Evolutionary conservation across 2,113 vertebrate species (phyloP), one percentile per base, ranked within the genome.

Genomic region (Empidonax alnorum): DNA sequence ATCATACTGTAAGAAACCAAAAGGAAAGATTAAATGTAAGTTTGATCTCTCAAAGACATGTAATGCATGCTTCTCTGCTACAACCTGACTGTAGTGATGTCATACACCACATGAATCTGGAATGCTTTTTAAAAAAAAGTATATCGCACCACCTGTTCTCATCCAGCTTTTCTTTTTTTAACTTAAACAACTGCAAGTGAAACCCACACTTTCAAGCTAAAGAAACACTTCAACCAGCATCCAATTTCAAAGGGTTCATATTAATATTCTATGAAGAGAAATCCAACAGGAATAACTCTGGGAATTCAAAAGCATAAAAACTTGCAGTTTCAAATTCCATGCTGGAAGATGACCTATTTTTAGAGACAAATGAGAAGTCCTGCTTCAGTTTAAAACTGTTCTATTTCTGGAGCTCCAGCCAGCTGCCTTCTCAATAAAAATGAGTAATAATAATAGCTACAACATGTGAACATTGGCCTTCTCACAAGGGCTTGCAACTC

Each of bases 231-330:
- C 69, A 92, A 39, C n/a, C 67, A 78, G 65, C 22, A 2, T 92
- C 88, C 37, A 62, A 7, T 95, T 97, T 96, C 92, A 97, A 96
- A 96, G 90, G 39, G 39, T 35, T 86, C 65, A 7, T 92, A 88
- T 94, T 93, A 94, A 93, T 94, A 84, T 56, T 91, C 44, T 23
- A 93, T 63, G 52, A 72, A 88, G 61, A 90, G 24, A 93, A 92
- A 86, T 94, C 68, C 56, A 86, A 86, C 39, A 86, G 72, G 85
- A 85, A 87, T 89, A 91, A 84, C 84, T 85, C 23, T 9, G 27
- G 62, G 55, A 91, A 96, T 88, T 94, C 83, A 95, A 94, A 90
- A 87, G 56, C 52, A 86, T 53, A 80, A 90, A 89, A 92, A 33
- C 47, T 59, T 22, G 27, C 76, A 83, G 87, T 61, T 87, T 93